These are phyloP conservation scores for Cervus canadensis DNA, from an alignment of 2,113 vertebrate genomes.

Conservation along the genomic window DNA sequence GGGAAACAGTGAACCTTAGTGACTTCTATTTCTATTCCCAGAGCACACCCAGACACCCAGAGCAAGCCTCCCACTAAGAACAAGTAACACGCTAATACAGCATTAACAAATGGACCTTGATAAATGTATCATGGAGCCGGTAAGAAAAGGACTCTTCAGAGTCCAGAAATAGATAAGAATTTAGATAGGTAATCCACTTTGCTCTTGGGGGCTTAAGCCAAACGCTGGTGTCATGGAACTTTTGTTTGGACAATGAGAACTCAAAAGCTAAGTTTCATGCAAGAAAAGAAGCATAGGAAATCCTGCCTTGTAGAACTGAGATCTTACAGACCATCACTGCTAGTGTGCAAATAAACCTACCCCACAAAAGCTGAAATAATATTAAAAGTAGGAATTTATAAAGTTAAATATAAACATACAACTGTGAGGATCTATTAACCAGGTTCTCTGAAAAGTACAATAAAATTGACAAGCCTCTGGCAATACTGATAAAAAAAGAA, in stretches of 20 bases:
- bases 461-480: background rate
- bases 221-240: background rate
- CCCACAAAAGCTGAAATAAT: background rate
- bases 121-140: background rate
- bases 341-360: background rate
- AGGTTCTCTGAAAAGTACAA: background rate
- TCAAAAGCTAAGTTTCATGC: background rate
- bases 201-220: background rate
- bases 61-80: background rate
- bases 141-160: background rate
- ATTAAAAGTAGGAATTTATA: background rate
- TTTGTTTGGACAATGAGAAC: background rate
- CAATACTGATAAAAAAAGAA: background rate
- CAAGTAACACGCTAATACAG: background rate
- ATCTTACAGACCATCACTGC: background rate
- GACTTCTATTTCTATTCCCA: background rate
- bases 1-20: background rate
- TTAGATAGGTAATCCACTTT: background rate
- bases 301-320: background rate
- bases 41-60: background rate
- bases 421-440: background rate
- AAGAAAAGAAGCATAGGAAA: background rate
- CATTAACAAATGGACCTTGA: background rate
- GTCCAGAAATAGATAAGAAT: background rate
- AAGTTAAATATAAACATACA: background rate